These are phyloP conservation scores for Xenopus petersii DNA, from an alignment of 2,797 vertebrate species.

Conservation along the genomic window DNA sequence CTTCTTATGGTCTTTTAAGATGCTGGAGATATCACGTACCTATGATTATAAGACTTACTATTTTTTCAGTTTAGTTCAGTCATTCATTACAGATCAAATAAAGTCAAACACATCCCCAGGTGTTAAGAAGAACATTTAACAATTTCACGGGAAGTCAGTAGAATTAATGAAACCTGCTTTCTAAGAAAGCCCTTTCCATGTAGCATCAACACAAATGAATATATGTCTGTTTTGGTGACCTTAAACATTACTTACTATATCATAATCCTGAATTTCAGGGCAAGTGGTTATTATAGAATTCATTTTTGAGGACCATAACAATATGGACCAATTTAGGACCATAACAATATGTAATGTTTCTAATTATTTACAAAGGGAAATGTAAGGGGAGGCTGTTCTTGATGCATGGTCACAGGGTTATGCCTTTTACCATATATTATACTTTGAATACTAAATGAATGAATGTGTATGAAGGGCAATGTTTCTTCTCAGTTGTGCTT, in stretches of 20 bases:
- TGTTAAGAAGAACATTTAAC: slow-evolving; percentile 41
- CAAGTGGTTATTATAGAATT: not conserved
- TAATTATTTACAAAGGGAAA: too few species aligned
- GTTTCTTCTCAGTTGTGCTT: too few species aligned
- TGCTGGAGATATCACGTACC: slow-evolving; percentile 1
- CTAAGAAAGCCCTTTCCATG: slow-evolving; percentile 18
- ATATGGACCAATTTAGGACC: too few species aligned
- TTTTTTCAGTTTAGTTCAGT: slow-evolving; percentile 35
- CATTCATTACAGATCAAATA: slow-evolving; percentile 36
- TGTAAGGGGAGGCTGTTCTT: too few species aligned
- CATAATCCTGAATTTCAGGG: not conserved
- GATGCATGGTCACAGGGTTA: too few species aligned
- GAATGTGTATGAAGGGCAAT: too few species aligned
- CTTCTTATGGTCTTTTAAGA: slow-evolving; percentile 24
- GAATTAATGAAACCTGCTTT: slow-evolving; percentile 13
- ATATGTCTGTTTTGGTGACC: not conserved
- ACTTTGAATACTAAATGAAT: too few species aligned
- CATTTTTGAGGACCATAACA: too few species aligned
- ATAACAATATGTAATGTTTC: too few species aligned
- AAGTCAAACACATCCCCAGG: slow-evolving; percentile 33
- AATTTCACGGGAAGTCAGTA: slow-evolving; percentile 24
- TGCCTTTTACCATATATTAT: too few species aligned
- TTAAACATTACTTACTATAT: not conserved
- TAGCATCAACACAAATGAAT: slow-evolving; percentile 17
- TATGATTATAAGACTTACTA: slow-evolving; percentile 21